Percentiles rank a stretch among this genome's conserved stretches.
Evolutionary conservation across 2,797 vertebrate genomes (phyloP).

Genomic region (Scarus forsteni): DNA sequence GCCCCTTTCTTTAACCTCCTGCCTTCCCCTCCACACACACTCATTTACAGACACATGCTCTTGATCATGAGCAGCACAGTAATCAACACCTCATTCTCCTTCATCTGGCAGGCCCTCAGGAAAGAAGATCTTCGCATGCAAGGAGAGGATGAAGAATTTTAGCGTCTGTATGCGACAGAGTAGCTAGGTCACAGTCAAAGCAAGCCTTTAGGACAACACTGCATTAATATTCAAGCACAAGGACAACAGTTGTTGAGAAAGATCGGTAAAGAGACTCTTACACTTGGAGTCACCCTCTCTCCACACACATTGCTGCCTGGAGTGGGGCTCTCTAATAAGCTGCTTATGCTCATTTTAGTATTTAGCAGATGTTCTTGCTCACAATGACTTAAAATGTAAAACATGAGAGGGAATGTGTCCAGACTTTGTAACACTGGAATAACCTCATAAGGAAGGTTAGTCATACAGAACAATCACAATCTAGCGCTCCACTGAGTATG

Average conservation of each 20-base stretch:
- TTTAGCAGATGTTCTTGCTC: slow-evolving; percentile 42
- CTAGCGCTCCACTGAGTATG: too few relatives aligned
- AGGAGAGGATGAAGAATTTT: slow-evolving; percentile 43
- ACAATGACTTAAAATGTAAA: slow-evolving; percentile 33
- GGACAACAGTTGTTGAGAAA: slow-evolving; percentile 59
- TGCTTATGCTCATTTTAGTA: slow-evolving; percentile 48
- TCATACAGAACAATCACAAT: too few relatives aligned
- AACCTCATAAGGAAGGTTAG: slow-evolving; percentile 4
- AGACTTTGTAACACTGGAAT: not conserved
- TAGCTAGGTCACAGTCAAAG: slow-evolving; percentile 65
- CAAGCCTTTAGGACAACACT: slow-evolving; percentile 60
- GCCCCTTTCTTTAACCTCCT: slow-evolving; percentile 66
- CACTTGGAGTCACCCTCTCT: slow-evolving; percentile 49
- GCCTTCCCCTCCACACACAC: slow-evolving; percentile 22
- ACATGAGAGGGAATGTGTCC: slow-evolving; percentile 10
- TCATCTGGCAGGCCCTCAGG: slow-evolving; percentile 67
- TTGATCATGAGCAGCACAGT: slow-evolving; percentile 71
- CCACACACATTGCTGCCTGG: slow-evolving; percentile 47
- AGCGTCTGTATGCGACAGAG: slow-evolving; percentile 9
- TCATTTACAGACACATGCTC: slow-evolving; percentile 3
- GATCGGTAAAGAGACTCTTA: slow-evolving; percentile 70
- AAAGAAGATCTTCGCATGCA: slow-evolving; percentile 66
- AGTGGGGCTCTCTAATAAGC: slow-evolving; percentile 48
- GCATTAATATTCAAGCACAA: slow-evolving; percentile 70
- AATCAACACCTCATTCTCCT: slow-evolving; percentile 79